These are phyloP conservation scores for Solenopsis fugax DNA, from an alignment of 1,140 invertebrate genomes.

Conservation along the genomic window DNA sequence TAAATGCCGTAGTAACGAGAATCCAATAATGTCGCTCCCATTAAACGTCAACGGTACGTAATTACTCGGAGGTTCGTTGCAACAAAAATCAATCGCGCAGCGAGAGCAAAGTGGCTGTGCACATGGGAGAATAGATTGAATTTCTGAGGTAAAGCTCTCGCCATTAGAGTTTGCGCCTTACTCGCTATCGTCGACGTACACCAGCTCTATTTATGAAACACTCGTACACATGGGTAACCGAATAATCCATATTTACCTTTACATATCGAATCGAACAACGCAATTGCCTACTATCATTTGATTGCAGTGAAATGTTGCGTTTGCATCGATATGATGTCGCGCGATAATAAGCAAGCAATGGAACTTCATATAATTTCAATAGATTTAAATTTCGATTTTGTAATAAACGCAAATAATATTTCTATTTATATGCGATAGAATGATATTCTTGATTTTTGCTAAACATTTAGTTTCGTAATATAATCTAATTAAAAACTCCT, in stretches of 20 bases:
- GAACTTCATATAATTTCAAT: background rate
- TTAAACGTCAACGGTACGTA: constrained; percentile 56
- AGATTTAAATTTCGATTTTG: background rate
- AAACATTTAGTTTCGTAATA: background rate
- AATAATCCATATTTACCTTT: constrained; percentile 33
- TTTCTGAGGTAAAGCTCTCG: background rate
- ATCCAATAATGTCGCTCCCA: constrained; percentile 64
- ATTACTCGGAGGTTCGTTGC: constrained; percentile 51
- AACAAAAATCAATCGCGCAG: constrained; percentile 48
- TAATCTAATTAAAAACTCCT: background rate
- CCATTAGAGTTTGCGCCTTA: constrained; percentile 1
- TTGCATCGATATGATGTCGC: constrained; percentile 2
- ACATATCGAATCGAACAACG: background rate
- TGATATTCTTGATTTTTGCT: background rate
- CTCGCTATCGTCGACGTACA: constrained; percentile 12
- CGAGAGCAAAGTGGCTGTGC: constrained; percentile 12
- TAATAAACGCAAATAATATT: background rate
- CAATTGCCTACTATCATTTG: background rate
- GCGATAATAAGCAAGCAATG: background rate
- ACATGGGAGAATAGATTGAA: constrained; percentile 32
- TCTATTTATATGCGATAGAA: background rate
- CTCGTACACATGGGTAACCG: background rate
- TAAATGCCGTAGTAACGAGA: constrained; percentile 55
- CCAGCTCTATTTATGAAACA: constrained; percentile 6
- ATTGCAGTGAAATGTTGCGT: background rate